Base-by-base conservation (phyloP, 2,797 vertebrate genomes). In the Poecilia picta region DNA sequence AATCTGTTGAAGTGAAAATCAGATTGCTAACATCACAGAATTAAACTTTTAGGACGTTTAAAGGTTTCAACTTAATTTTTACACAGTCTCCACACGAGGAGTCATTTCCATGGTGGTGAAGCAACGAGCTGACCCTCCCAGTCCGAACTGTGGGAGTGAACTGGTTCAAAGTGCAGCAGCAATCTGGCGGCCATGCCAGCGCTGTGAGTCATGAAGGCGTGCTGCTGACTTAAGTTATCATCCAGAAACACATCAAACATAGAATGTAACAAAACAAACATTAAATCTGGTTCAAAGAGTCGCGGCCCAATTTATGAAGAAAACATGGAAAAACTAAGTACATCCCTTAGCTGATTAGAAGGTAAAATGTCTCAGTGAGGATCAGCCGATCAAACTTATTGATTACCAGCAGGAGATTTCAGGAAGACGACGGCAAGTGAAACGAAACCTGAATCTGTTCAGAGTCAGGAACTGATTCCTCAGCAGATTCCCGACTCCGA, bases 81-180 rank as follows among this genome's bases (percentile, higher is more conserved):
- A 25, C 11, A 4, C 51, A 11, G 25, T 10, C 25, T 55, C 51
- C 51, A 55, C 51, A 55, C 25, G 23, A 74, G 36, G 73, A 59
- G 7, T 25, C 36, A 47, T 80, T 75, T 79, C 75, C 75, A 20
- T 72, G 2, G 1, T 75, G 36, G 77, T 23, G 62, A 81, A 85
- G 81, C 75, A 64, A 20, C 79, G 74, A 45, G 43, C 51, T 16
- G 25, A 4, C 71, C 31, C 81, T 85, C 89, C 83, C 79, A 74
- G 45, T 82, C 76, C 70, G 78, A 6, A n/a, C 66, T 70, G 20
- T 43, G 66, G 66, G 66, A 70, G 66, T 41, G 64, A 70, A 77
- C 55, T 75, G 79, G 87, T 86, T 87, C 89, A 90, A 89, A 91
- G 90, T 86, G 70, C 85, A 83, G 31, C 72, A 74, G 70, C 25